phyloP scores from a whole-genome alignment of 1,140 invertebrate genomes.

The Panonychus citri region DNA sequence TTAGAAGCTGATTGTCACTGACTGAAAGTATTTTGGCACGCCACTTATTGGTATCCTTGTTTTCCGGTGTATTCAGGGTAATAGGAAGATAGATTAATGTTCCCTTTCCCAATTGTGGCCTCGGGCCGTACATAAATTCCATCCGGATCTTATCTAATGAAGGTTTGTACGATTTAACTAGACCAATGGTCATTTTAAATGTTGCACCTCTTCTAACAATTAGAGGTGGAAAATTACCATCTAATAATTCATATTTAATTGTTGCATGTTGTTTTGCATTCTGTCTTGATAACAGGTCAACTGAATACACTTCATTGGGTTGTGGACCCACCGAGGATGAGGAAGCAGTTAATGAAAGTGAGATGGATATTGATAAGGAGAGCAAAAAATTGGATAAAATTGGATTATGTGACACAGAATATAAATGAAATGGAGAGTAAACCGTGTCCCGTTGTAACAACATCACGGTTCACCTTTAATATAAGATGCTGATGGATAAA shows the following conservation, averaged over 20 bases:
- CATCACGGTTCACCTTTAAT: too few relatives aligned
- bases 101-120: slow-evolving; percentile 32
- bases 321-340: slow-evolving; percentile 35
- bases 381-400: slow-evolving; percentile 49
- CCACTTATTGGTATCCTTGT: slow-evolving; percentile 24
- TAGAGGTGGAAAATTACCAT: slow-evolving; percentile 17
- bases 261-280: slow-evolving; percentile 38
- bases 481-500: too few relatives aligned
- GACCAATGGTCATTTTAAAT: slow-evolving; percentile 35
- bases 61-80: slow-evolving; percentile 21
- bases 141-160: slow-evolving; percentile 31
- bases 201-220: slow-evolving; percentile 37
- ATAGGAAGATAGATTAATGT: slow-evolving; percentile 31
- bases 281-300: slow-evolving; percentile 35
- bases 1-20: slow-evolving; percentile 20
- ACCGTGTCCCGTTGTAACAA: slow-evolving; percentile 21
- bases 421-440: slow-evolving; percentile 58
- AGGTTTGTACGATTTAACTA: slow-evolving; percentile 29
- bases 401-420: slow-evolving; percentile 32
- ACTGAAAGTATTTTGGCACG: slow-evolving; percentile 24
- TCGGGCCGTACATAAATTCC: slow-evolving; percentile 35
- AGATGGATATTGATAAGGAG: slow-evolving; percentile 65
- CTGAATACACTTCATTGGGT: slow-evolving; percentile 23
- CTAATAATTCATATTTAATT: slow-evolving; percentile 34
- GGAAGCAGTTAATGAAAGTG: slow-evolving; percentile 48